Evolutionary conservation across 1,140 invertebrate genomes (phyloP).

Genomic region (Anastrepha ludens): DNA sequence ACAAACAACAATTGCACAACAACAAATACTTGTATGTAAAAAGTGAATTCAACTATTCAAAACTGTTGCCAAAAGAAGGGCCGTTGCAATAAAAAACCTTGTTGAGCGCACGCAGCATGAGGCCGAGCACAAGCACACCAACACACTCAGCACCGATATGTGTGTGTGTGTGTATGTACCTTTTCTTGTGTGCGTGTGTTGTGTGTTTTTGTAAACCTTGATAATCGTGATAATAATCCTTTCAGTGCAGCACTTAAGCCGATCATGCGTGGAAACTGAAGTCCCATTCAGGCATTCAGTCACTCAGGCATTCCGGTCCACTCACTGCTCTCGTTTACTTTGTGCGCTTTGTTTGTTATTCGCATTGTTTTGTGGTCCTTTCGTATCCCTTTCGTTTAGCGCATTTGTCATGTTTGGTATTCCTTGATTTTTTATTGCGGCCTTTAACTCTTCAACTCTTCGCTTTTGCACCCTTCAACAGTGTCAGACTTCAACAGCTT

Average conservation of each 20-base stretch:
- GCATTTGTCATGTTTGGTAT: slow-evolving; percentile 7
- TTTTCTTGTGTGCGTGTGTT: slow-evolving; percentile 38
- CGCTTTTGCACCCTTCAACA: slow-evolving; percentile 33
- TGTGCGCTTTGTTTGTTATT: slow-evolving; percentile 30
- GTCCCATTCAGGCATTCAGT: neutral
- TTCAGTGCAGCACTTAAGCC: slow-evolving; percentile 49
- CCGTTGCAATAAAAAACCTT: neutral
- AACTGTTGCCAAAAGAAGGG: slow-evolving; percentile 43
- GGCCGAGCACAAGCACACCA: slow-evolving; percentile 52
- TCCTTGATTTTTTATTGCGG: slow-evolving; percentile 31
- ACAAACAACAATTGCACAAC: neutral
- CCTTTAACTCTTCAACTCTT: slow-evolving; percentile 43
- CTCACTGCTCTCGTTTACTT: slow-evolving; percentile 40
- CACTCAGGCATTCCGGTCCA: neutral
- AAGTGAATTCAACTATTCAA: slow-evolving; percentile 25
- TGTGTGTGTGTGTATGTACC: neutral
- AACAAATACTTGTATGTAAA: slow-evolving; percentile 2
- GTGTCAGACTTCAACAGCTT: neutral
- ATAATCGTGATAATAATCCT: slow-evolving; percentile 49
- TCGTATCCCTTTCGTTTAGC: too few species aligned
- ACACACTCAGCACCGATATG: neutral
- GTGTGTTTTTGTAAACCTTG: slow-evolving; percentile 45
- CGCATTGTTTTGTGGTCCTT: too few species aligned
- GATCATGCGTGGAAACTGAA: slow-evolving; percentile 50
- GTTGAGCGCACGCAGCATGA: slow-evolving; percentile 47